Conservation (phyloP, 2,888 invertebrate genomes). For the Desoria tigrina region DNA sequence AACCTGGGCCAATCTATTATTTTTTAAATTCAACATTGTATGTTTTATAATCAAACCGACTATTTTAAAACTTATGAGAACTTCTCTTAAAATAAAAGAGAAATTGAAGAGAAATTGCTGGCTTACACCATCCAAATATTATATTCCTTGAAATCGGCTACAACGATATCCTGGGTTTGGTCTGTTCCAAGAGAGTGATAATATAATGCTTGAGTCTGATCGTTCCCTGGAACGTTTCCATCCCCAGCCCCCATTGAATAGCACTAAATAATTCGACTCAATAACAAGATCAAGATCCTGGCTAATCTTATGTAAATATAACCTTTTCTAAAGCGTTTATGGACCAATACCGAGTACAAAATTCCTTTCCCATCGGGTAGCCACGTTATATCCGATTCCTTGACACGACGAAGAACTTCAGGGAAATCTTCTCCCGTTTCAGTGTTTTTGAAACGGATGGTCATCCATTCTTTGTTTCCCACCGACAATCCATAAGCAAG, state of each 20-base stretch:
- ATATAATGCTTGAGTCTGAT: not conserved
- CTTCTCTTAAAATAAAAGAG: not conserved
- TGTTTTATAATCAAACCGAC: not conserved
- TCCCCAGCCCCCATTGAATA: not conserved
- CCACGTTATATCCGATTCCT: constrained; percentile 89
- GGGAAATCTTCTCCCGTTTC: constrained; percentile 77
- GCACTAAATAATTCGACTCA: not conserved
- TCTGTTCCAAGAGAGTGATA: constrained; percentile 27
- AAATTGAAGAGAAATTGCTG: too few species aligned
- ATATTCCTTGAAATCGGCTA: constrained; percentile 16
- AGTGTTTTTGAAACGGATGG: constrained; percentile 78
- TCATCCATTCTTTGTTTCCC: constrained; percentile 95
- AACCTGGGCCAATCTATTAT: constrained; percentile 23
- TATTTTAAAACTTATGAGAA: not conserved
- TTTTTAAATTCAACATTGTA: not conserved
- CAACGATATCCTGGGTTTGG: constrained; percentile 17
- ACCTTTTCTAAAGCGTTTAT: too few species aligned
- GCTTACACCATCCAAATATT: constrained; percentile 1
- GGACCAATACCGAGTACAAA: constrained; percentile 78
- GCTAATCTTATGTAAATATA: too few species aligned
- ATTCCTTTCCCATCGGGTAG: constrained; percentile 91
- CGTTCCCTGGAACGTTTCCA: too few species aligned
- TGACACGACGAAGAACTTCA: constrained; percentile 84
- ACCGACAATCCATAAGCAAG: constrained; percentile 90
- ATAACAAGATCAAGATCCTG: not conserved